Base-by-base conservation (phyloP, 1,140 invertebrate species). In the Caerostris darwini region DNA sequence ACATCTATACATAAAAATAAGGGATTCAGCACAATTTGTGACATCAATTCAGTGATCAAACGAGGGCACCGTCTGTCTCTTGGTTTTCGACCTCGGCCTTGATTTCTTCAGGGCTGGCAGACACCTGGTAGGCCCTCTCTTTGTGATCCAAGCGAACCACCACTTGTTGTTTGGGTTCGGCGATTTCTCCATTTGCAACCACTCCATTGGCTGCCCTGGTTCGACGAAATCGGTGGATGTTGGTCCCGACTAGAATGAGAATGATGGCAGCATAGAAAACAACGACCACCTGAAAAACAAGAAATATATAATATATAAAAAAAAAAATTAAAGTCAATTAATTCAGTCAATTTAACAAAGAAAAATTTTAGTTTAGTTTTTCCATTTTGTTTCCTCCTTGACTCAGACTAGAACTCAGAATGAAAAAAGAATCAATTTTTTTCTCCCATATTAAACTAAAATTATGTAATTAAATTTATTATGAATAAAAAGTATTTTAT, bases 241-340 rank as follows among this genome's bases (percentile, higher is more conserved):
- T 96, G 54, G 95, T 96, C 34, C 95, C 95, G 19, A 96, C 95
- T 56, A 96, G 94, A 61, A 96, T 95, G 57, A 96, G 95, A 64
- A 96, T 96, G 81, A 96, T 96, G 14, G 95, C 95, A 17, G 95
- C 95, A 85, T 96, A 96, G 92, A 96, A 96, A 50, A 96, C 95
- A 19, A 96, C 95, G 17, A 96, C 95, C 10, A 96, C 95, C 95
- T 96, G 81, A 10, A 94, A 94, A 82, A 67, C 34, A 34, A 34
- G 34, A 34, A 34, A 34, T 34, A 34, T 34, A 34, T 1, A 34
- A 34, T n/a, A n/a, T n/a, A 34, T 34, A 34, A 34, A 34, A 34
- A 34, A 34, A 34, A 34, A 34, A 34, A 34, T 34, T 34, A 34
- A 34, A 34, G 34, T 34, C 34, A 34, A 34, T 34, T 34, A 34